Evolutionary conservation across 2,797 vertebrate genomes (phyloP).

Genomic region (Scolopax bukidnonensis): DNA sequence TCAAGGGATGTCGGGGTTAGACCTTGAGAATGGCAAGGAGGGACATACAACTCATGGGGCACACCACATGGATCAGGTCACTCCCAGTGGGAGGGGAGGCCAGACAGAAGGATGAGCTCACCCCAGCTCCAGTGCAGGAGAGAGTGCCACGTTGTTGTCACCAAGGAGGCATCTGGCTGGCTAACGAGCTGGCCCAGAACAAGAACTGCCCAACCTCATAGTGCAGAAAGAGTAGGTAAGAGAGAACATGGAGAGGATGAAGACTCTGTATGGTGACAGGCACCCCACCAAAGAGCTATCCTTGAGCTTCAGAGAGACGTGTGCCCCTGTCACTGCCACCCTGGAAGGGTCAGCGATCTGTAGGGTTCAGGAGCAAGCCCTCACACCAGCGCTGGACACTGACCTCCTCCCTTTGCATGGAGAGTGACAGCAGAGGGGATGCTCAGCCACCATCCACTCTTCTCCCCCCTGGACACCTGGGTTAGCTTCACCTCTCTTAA

Average conservation of each 20-base stretch:
- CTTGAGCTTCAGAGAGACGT: background rate
- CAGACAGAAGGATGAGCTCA: background rate
- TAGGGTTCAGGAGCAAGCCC: background rate
- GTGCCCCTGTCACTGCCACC: background rate
- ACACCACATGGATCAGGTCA: accelerated
- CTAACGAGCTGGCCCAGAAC: background rate
- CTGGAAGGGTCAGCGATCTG: background rate
- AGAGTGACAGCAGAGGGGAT: background rate
- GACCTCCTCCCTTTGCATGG: accelerated
- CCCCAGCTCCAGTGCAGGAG: background rate
- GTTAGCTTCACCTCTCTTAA: background rate
- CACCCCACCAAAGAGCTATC: background rate
- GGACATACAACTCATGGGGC: background rate
- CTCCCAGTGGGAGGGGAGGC: background rate
- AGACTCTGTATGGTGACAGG: accelerated
- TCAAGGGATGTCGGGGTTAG: background rate
- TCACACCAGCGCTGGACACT: background rate
- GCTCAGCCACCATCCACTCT: accelerated
- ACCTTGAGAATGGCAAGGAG: background rate
- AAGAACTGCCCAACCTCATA: background rate
- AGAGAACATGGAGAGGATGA: background rate
- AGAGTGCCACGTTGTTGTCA: background rate
- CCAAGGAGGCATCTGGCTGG: background rate
- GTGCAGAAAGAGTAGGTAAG: background rate
- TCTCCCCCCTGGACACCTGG: accelerated